A percentile compares a stretch with the other conserved stretches of the same genome.
phyloP scores from a whole-genome alignment of 2,888 invertebrate species.

The Luperina testacea region DNA sequence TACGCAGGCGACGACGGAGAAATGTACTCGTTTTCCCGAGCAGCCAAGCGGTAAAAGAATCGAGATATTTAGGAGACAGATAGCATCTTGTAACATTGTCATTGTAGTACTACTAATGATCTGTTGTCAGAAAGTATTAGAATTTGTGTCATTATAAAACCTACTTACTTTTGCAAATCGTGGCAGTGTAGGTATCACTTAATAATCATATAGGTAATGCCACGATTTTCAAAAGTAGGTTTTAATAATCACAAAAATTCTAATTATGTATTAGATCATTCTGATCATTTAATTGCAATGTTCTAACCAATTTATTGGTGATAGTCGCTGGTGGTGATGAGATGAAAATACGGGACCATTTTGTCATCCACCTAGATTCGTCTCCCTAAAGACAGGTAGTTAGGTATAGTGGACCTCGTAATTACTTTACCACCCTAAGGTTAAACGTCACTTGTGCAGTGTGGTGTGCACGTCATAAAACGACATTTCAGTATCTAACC shows the following conservation, averaged over 20 bases:
- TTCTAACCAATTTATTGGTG: background rate
- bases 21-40: constrained; percentile 38
- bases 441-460: too few relatives aligned
- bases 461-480: too few relatives aligned
- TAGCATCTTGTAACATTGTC: constrained; percentile 1
- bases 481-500: too few relatives aligned
- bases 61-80: constrained; percentile 13
- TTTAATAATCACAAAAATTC: background rate
- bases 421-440: too few relatives aligned
- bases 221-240: background rate
- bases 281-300: background rate
- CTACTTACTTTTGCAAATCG: too few relatives aligned
- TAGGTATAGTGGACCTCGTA: background rate
- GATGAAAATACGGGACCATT: background rate
- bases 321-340: background rate
- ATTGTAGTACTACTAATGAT: constrained; percentile 12
- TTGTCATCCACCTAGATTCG: background rate
- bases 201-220: too few relatives aligned
- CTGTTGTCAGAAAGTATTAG: background rate
- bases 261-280: background rate
- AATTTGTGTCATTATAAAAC: too few relatives aligned
- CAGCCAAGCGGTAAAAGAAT: constrained; percentile 39
- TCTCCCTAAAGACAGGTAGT: background rate
- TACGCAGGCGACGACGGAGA: constrained; percentile 28
- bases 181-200: too few relatives aligned